phyloP scores from a whole-genome alignment of 2,113 vertebrate genomes.

The Pitta sordida region DNA sequence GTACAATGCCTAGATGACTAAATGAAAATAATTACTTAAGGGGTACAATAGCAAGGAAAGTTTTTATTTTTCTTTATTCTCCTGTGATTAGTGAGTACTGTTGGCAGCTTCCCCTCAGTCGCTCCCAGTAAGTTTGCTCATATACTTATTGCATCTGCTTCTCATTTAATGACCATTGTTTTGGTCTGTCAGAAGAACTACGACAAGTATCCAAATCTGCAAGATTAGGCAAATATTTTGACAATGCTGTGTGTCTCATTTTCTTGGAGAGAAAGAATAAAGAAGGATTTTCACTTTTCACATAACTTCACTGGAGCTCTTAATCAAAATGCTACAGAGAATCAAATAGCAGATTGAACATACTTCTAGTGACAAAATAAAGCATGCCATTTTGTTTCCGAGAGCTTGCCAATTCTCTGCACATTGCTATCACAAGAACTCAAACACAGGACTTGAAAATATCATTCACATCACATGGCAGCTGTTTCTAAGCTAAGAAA shows the following conservation, averaged over 20 bases:
- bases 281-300: conserved; percentile 61
- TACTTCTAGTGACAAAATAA: conserved; percentile 60
- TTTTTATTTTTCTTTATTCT: conserved; percentile 64
- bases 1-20: conserved; percentile 57
- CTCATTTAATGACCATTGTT: conserved; percentile 79
- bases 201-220: conserved; percentile 67
- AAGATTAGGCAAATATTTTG: conserved; percentile 81
- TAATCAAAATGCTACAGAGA: conserved; percentile 60
- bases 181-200: conserved; percentile 70
- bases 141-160: conserved; percentile 71
- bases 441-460: conserved; percentile 45
- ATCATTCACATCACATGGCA: conserved; percentile 44
- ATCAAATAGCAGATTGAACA: conserved; percentile 50
- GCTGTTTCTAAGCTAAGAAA: conserved; percentile 35
- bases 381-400: conserved; percentile 34
- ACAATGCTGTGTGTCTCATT: conserved; percentile 62
- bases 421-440: conserved; percentile 41
- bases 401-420: conserved; percentile 57
- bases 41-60: conserved; percentile 56
- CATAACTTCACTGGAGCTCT: conserved; percentile 49
- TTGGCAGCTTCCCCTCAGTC: conserved; percentile 55
- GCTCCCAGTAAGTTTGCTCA: conserved; percentile 42
- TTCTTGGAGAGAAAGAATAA: conserved; percentile 51
- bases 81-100: conserved; percentile 58
- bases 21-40: conserved; percentile 65